Base-by-base conservation (phyloP, 1,140 invertebrate species). In the Drosophila ogumai region DNA sequence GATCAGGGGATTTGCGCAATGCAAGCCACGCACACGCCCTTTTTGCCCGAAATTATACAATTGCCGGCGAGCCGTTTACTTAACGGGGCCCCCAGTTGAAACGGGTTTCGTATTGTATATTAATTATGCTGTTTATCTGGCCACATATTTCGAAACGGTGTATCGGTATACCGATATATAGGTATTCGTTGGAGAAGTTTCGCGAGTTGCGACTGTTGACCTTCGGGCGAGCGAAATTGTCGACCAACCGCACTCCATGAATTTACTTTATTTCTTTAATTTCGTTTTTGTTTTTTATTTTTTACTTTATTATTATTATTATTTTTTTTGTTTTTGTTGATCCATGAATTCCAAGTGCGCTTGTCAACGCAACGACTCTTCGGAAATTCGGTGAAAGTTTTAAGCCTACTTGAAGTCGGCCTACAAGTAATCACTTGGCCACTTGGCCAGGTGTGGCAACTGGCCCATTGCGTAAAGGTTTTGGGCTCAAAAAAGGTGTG, bases 91-190 rank as follows among this genome's bases (percentile, higher is more conserved):
- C 40, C 46, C 36, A 38, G 31, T 65, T 78, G 75, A 69, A 85
- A 86, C 82, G 82, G 82, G 82, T 86, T 86, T 82, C 58, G 82
- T 38, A 65, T 79, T 79, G 82, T 75, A 86, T 72, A 82, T 79
- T 82, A 82, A 88, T 86, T 87, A 73, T 79, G 60, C 75, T 69
- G 67, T 68, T 86, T 87, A 86, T 87, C 80, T 87, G 82, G 72
- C 84, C 59, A 55, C 10, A 75, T 68, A 74, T 86, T 85, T 81
- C 74, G 66, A 86, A 86, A 86, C 64, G 63, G 65, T 52, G 59
- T 36, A 38, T 15, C 22, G 44, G 44, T 47, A 55, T 66, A 63
- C 61, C 36, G 57, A n/a, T 49, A 46, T 25, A 22, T 58, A 17
- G 67, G 61, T 57, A 63, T 71, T 58, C 71, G 69, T 63, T 81